Evolutionary conservation across 2,888 invertebrate species (phyloP).

Genomic region (Volucella bombylans): DNA sequence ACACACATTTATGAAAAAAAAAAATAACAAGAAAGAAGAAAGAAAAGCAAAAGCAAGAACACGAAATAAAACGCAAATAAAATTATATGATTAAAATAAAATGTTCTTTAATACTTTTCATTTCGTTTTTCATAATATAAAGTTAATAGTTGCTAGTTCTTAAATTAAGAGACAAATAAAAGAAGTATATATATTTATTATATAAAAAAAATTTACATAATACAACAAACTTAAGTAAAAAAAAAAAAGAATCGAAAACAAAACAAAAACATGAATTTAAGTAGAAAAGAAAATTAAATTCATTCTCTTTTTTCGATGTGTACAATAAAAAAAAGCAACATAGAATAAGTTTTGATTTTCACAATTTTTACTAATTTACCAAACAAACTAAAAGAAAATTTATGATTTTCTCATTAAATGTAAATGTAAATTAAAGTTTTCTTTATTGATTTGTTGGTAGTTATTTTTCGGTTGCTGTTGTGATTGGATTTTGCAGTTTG

Average conservation of each 20-base stretch:
- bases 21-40: constrained; percentile 9
- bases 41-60: constrained; percentile 9
- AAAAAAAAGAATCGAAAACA: constrained; percentile 24
- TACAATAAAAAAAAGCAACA: constrained; percentile 3
- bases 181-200: constrained; percentile 57
- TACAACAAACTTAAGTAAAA: constrained; percentile 62
- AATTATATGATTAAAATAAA: constrained; percentile 55
- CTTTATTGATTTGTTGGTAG: constrained; percentile 30
- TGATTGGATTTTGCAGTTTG: constrained; percentile 27
- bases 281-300: constrained; percentile 2
- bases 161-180: constrained; percentile 47
- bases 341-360: constrained; percentile 9
- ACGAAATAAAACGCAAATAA: constrained; percentile 61
- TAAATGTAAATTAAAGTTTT: constrained; percentile 31
- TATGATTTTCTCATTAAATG: neutral
- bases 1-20: constrained; percentile 7
- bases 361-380: neutral
- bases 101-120: constrained; percentile 65
- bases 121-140: constrained; percentile 48
- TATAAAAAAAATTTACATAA: constrained; percentile 43
- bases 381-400: too few species aligned
- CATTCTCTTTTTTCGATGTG: neutral
- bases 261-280: neutral
- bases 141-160: constrained; percentile 61
- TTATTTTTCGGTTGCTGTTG: constrained; percentile 21